phyloP scores from a whole-genome alignment of 2,113 vertebrate species.

The Pampusana beccarii region DNA sequence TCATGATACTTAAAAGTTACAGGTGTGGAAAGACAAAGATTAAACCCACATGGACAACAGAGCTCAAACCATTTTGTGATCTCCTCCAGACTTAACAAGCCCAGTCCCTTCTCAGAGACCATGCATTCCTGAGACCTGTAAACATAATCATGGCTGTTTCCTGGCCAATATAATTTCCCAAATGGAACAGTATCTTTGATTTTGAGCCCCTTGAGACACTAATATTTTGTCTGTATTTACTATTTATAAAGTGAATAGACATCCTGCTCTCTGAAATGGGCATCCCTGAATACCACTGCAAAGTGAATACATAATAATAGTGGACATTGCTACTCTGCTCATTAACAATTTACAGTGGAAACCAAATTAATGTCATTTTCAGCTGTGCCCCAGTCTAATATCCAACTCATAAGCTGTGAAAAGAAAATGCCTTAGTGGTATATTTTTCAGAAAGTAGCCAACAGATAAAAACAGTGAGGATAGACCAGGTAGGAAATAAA shows the following conservation, averaged over 20 bases:
- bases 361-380: background rate
- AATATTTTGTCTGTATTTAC: background rate
- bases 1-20: background rate
- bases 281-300: background rate
- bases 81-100: background rate
- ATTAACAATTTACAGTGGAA: background rate
- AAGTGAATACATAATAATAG: background rate
- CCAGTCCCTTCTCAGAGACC: background rate
- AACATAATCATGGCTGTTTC: background rate
- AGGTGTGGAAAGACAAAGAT: background rate
- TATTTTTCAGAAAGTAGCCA: background rate
- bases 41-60: background rate
- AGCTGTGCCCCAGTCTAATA: background rate
- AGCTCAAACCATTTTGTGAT: background rate
- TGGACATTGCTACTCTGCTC: background rate
- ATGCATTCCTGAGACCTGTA: background rate
- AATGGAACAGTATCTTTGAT: background rate
- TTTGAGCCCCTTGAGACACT: background rate
- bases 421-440: background rate
- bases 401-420: background rate
- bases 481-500: background rate
- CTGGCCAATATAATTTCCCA: background rate
- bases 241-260: background rate
- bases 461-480: background rate
- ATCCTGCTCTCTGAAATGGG: background rate